Base-by-base conservation (phyloP, 1,140 invertebrate species). In the Arion vulgaris region DNA sequence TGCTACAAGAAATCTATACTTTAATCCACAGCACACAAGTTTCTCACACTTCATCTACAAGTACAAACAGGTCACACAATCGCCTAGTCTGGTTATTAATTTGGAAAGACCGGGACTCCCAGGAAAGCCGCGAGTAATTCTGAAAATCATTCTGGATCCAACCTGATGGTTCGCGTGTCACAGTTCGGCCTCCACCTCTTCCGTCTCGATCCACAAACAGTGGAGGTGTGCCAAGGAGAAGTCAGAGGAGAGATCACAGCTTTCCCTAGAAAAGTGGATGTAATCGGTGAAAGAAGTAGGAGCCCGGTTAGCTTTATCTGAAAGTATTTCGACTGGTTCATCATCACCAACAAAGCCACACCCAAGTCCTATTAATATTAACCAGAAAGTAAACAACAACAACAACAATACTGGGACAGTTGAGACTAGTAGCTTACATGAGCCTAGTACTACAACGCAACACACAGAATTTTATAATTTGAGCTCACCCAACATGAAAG, bases 401-500 rank as follows among this genome's bases (percentile, higher is more conserved):
- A 23, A 32, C 32, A 15, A 9, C 9, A 11, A 9, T 19, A 15
- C 53, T n/a, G 9, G 2, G 26, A 28, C 62, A 32, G n/a, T 28
- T 66, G 1, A 39, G 11, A 39, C 15, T 9, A 34, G 15, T 15
- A 41, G 5, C 38, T 5, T 26, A 0, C 9, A 26, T 19, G 71
- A 41, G 71, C 4, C 26, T 17, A 41, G n/a, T 15, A 26, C 4
- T 32, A 23, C 15, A 4, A 23, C 51, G 41, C 76, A 66, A n/a
- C 80, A 81, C 51, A 81, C 80, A 4, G 69, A 80, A 49, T 74
- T 83, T 34, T 80, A 79, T 77, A 49, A 81, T 17, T 49, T 81
- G 15, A 69, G 23, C 36, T 72, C 69, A 17, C 71, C 68, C 32
- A 73, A 81, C 51, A 73, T 81, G 69, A 81, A 81, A 57, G 71